Conservation (phyloP, 2,113 vertebrate species). For the Thunnus maccoyii region DNA sequence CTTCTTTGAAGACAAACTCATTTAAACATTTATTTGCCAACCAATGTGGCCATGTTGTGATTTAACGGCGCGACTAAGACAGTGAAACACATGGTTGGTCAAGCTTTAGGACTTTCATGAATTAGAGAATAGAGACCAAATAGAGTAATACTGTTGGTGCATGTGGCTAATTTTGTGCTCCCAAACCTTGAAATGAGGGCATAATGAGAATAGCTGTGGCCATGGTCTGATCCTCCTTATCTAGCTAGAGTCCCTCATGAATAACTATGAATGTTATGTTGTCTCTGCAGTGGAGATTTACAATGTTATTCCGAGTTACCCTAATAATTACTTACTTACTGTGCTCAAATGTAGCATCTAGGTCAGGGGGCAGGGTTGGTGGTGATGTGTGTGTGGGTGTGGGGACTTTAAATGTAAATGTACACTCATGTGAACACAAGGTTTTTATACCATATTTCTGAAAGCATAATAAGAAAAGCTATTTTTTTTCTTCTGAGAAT, state of each 20-base stretch:
- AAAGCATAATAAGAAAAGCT: not conserved
- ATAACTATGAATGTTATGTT: conserved; percentile 52
- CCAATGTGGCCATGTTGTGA: conserved; percentile 1
- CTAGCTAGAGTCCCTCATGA: conserved; percentile 31
- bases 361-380: conserved; percentile 22
- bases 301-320: conserved; percentile 23
- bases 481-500: not conserved
- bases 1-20: conserved; percentile 6
- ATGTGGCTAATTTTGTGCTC: conserved; percentile 54
- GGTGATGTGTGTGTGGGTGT: conserved; percentile 3
- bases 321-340: conserved; percentile 32
- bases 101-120: conserved; percentile 20
- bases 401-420: conserved; percentile 14
- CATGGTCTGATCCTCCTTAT: conserved; percentile 41
- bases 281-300: conserved; percentile 41
- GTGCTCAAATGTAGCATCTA: conserved; percentile 20
- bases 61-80: conserved; percentile 2
- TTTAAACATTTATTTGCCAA: conserved; percentile 9
- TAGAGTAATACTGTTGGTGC: conserved; percentile 27
- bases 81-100: conserved; percentile 42
- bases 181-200: conserved; percentile 57
- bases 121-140: conserved; percentile 44
- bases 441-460: not conserved
- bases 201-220: conserved; percentile 51
- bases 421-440: not conserved